A percentile compares a stretch with the other conserved stretches of the same genome.
These are phyloP conservation scores for Cepphus grylle DNA, from an alignment of 2,113 vertebrate genomes.

Conservation along the genomic window DNA sequence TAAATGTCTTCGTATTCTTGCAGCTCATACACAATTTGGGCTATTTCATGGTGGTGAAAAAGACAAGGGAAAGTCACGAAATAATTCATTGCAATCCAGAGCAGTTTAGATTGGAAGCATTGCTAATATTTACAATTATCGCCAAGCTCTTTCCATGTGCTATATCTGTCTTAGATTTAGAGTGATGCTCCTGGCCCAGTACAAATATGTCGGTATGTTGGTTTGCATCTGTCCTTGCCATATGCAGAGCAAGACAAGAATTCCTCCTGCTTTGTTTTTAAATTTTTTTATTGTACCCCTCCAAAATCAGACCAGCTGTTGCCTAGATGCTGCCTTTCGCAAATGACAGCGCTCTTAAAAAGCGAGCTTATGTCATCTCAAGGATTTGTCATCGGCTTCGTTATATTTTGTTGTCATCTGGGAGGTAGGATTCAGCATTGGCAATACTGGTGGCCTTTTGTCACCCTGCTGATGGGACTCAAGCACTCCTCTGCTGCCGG, in stretches of 20 bases:
- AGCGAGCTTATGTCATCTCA: neutral
- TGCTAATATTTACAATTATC: slow-evolving; percentile 50
- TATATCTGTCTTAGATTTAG: slow-evolving; percentile 4
- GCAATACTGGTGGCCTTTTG: neutral
- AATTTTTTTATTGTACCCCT: slow-evolving; percentile 42
- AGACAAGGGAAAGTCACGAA: neutral
- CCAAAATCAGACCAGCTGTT: slow-evolving; percentile 52
- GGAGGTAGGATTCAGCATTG: neutral
- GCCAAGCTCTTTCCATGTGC: neutral
- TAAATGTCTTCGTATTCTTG: slow-evolving; percentile 64
- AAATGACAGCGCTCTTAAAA: neutral
- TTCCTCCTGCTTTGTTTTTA: neutral
- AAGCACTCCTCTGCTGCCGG: neutral
- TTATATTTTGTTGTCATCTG: neutral
- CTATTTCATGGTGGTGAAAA: slow-evolving; percentile 29
- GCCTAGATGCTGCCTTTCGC: neutral
- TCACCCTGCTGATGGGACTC: neutral
- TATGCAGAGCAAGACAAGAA: slow-evolving; percentile 15
- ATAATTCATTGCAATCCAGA: slow-evolving; percentile 60
- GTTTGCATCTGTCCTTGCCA: slow-evolving; percentile 58
- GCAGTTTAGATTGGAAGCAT: slow-evolving; percentile 8
- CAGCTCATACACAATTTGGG: slow-evolving; percentile 36
- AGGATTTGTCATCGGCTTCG: neutral
- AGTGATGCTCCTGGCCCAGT: slow-evolving; percentile 42
- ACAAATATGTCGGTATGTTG: neutral